Conservation (phyloP, 2,113 vertebrate genomes). For the Eulacestoma nigropectus region DNA sequence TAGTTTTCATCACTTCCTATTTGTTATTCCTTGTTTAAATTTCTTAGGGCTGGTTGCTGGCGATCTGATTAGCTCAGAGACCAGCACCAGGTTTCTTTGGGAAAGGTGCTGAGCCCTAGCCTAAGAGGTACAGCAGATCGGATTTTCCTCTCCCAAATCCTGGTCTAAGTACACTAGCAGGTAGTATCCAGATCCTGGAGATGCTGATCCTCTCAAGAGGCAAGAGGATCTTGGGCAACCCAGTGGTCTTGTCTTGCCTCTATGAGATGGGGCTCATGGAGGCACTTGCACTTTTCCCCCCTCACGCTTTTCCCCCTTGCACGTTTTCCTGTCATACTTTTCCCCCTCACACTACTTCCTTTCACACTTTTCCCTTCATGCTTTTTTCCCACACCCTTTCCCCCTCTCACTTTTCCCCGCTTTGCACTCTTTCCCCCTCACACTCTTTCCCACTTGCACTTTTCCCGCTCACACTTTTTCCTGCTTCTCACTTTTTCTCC, state of each 20-base stretch:
- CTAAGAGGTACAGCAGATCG: background rate
- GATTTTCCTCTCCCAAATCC: background rate
- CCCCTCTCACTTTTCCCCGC: too few relatives aligned
- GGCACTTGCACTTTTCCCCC: accelerated
- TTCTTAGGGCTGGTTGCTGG: background rate
- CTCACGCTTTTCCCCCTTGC: background rate
- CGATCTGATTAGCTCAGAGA: background rate
- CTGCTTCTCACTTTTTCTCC: background rate
- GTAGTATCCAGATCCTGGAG: background rate
- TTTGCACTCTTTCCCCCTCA: background rate
- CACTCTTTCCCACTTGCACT: background rate
- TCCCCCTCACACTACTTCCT: background rate
- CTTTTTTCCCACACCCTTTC: background rate
- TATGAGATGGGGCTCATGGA: background rate
- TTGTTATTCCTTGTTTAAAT: background rate
- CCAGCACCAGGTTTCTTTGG: background rate
- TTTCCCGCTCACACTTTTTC: background rate
- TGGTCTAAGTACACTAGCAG: background rate
- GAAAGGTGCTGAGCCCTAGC: background rate
- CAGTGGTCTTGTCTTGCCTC: background rate
- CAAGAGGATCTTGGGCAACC: accelerated
- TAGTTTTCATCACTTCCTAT: background rate
- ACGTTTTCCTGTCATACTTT: background rate
- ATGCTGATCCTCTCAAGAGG: background rate
- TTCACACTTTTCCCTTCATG: background rate